Base-by-base conservation (phyloP, 2,888 invertebrate species). In the Lapara coniferarum region DNA sequence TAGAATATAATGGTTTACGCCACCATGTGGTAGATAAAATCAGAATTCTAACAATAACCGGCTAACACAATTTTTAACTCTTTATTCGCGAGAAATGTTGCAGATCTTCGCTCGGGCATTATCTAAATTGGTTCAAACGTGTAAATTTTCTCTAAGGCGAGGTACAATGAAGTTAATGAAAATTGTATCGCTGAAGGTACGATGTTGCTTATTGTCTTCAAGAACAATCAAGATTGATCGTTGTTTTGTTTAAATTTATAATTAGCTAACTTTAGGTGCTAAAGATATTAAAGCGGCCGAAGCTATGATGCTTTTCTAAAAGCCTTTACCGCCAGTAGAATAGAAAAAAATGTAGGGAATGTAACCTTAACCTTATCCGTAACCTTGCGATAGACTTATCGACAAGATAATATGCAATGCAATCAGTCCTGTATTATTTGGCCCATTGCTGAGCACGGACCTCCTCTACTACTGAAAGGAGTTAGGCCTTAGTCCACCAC, bases 61-160 rank as follows among this genome's bases (percentile, higher is more conserved):
- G 58, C 57, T 69, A 66, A 58, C 66, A 57, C 66, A 67, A 69
- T 49, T 58, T 66, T 66, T 66, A 58, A 80, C 78, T 76, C 79
- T 81, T 80, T 83, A 81, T 82, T 77, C 76, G 75, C 76, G 76
- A 75, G 78, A 79, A 80, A 77, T 72, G 78, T 81, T 81, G 75
- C 72, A 69, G 74, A 82, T 85, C 81, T 83, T 84, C 84, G 81
- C 82, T 80, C 74, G 72, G 12, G 76, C 77, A 85, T 86, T 85
- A 85, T 86, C 86, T 87, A 85, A 86, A 86, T 86, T 85, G 81
- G 81, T 78, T 74, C 78, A 78, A 78, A 85, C 81, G 81, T 83
- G 85, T 84, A 84, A 82, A 85, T 82, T 85, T 71, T 72, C 51
- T 71, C 72, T 77, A 70, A 76, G 67, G 79, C 66, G 68, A 53